Percentiles rank a stretch among this genome's conserved stretches.
Evolutionary conservation across 2,888 invertebrate species (phyloP).

Genomic region (Serrognathus titanus): DNA sequence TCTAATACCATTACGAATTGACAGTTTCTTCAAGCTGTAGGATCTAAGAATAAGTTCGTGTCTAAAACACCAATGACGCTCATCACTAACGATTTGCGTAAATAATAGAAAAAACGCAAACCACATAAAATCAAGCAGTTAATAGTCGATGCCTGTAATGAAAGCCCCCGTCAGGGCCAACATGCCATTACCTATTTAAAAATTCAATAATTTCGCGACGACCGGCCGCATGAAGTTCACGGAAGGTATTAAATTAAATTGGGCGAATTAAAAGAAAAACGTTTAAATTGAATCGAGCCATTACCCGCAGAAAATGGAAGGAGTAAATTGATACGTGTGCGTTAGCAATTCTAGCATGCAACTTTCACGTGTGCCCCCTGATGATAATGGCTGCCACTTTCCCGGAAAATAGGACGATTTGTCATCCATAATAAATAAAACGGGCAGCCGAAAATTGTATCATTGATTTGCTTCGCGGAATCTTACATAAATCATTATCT

Average conservation of each 20-base stretch:
- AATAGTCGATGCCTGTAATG: no score
- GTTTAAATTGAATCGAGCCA: slow-evolving; percentile 11
- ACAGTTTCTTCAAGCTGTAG: no score
- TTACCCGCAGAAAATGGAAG: slow-evolving; percentile 11
- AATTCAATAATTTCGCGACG: slow-evolving; percentile 11
- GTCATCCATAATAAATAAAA: slow-evolving; percentile 24
- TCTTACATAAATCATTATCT: slow-evolving; percentile 19
- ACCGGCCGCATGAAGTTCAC: background rate
- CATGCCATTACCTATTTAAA: slow-evolving; percentile 4
- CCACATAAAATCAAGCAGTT: no score
- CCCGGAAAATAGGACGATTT: slow-evolving; percentile 26
- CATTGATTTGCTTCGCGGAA: slow-evolving; percentile 26
- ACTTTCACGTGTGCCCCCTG: slow-evolving; percentile 21
- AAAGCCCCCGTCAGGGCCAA: no score
- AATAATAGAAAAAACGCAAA: no score
- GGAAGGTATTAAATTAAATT: slow-evolving; percentile 9
- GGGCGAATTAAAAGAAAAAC: slow-evolving; percentile 2
- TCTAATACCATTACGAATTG: no score
- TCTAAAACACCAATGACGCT: no score
- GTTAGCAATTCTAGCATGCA: slow-evolving; percentile 31
- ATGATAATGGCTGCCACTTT: slow-evolving; percentile 21
- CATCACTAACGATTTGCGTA: no score
- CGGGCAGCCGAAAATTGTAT: slow-evolving; percentile 28
- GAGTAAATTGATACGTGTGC: slow-evolving; percentile 24
- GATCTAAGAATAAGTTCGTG: no score